phyloP scores from a whole-genome alignment of 2,888 invertebrate genomes.

The Glyphotaelius pellucidus region DNA sequence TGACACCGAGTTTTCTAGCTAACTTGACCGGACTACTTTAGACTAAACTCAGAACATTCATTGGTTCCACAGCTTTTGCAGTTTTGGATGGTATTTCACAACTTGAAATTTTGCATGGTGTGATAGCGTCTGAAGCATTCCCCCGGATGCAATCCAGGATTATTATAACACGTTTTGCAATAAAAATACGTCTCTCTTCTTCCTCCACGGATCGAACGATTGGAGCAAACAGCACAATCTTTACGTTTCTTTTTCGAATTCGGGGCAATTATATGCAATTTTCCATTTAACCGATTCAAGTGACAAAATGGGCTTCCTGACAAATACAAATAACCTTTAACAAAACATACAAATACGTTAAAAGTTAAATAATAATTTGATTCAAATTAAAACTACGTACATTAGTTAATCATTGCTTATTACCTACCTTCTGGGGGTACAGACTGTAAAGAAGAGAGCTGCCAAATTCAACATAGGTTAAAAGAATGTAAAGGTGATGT shows the following conservation, averaged over 20 bases:
- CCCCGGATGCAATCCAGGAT: neutral
- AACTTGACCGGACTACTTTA: no score
- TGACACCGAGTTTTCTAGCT: no score
- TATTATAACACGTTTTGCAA: neutral
- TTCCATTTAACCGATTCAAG: conserved; percentile 8
- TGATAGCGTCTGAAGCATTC: neutral
- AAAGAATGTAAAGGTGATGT: no score
- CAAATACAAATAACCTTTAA: neutral
- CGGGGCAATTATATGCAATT: neutral
- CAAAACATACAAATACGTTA: neutral
- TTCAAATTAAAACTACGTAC: neutral
- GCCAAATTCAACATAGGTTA: no score
- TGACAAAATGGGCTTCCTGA: neutral
- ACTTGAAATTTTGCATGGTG: neutral
- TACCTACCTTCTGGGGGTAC: neutral
- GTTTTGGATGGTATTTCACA: neutral
- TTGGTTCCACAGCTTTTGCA: no score
- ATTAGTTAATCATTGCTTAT: neutral
- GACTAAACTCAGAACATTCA: no score
- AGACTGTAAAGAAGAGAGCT: neutral
- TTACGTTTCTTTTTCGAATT: neutral
- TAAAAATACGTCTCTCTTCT: neutral
- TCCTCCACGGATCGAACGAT: neutral
- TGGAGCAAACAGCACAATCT: neutral
- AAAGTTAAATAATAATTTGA: neutral